These are phyloP conservation scores for Semotilus atromaculatus DNA, from an alignment of 2,797 vertebrate species.

Conservation along the genomic window DNA sequence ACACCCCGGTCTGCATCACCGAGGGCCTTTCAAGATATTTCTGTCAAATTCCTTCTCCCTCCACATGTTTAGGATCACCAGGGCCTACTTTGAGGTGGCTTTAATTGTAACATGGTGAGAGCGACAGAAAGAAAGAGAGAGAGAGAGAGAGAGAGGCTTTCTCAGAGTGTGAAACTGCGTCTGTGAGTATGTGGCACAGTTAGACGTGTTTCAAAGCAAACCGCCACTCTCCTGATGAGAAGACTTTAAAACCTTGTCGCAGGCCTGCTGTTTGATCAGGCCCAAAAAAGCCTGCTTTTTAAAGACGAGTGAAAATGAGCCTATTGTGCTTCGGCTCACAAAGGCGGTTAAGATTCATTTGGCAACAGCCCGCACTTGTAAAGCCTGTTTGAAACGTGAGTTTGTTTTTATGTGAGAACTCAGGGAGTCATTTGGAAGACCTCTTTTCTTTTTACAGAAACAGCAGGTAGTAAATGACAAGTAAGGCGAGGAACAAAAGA, in stretches of 20 bases:
- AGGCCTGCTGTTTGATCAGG: slow-evolving; percentile 68
- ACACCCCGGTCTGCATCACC: slow-evolving; percentile 52
- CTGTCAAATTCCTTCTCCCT: slow-evolving; percentile 62
- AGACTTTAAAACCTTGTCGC: slow-evolving; percentile 54
- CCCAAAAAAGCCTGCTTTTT: slow-evolving; percentile 69
- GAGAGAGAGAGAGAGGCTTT: not conserved
- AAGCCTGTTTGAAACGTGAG: slow-evolving; percentile 68
- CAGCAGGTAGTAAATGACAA: slow-evolving; percentile 26
- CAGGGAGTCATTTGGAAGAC: slow-evolving; percentile 36
- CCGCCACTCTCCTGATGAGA: slow-evolving; percentile 57
- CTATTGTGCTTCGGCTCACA: slow-evolving; percentile 77
- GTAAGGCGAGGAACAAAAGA: slow-evolving; percentile 4
- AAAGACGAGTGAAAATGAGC: slow-evolving; percentile 75
- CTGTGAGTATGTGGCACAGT: slow-evolving; percentile 73
- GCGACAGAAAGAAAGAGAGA: slow-evolving; percentile 19
- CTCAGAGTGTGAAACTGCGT: slow-evolving; percentile 28
- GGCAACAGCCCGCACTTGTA: slow-evolving; percentile 74
- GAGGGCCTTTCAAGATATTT: slow-evolving; percentile 73
- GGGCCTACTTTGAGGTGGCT: slow-evolving; percentile 69
- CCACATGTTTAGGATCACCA: slow-evolving; percentile 70
- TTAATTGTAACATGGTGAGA: slow-evolving; percentile 68
- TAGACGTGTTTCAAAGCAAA: slow-evolving; percentile 75
- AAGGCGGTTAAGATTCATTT: slow-evolving; percentile 71
- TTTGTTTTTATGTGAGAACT: slow-evolving; percentile 47
- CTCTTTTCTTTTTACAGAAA: slow-evolving; percentile 36